Conservation (phyloP, 2,888 invertebrate species). For the Agrenia bidenticulata region DNA sequence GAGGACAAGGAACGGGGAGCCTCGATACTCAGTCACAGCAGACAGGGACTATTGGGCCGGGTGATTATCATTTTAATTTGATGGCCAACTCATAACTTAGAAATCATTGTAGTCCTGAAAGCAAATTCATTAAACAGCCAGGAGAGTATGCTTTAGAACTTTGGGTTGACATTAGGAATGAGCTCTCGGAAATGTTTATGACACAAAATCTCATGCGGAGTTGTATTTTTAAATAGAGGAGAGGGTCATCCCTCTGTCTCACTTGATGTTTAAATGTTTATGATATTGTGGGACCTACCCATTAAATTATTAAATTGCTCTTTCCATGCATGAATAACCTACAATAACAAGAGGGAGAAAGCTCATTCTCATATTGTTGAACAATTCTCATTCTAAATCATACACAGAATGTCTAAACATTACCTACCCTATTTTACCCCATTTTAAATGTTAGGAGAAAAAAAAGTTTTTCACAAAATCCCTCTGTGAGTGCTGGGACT, state of each 20-base stretch:
- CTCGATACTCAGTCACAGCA: neutral
- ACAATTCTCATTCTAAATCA: constrained; percentile 3
- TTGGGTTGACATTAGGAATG: constrained; percentile 29
- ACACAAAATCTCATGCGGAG: constrained; percentile 22
- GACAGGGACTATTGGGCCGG: constrained; percentile 9
- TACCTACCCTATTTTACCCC: constrained; percentile 7
- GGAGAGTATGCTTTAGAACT: constrained; percentile 15
- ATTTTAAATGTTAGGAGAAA: constrained; percentile 1
- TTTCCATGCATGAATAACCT: constrained; percentile 5
- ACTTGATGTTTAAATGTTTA: constrained; percentile 1
- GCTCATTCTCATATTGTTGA: neutral
- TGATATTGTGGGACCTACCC: neutral
- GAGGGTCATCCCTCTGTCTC: constrained; percentile 4
- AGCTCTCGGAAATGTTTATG: constrained; percentile 36
- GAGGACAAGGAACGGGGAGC: neutral
- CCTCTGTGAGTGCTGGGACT: too few species aligned
- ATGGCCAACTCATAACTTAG: constrained; percentile 17
- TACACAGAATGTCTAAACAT: neutral
- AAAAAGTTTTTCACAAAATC: too few species aligned
- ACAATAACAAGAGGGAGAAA: constrained; percentile 8
- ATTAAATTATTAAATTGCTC: constrained; percentile 8
- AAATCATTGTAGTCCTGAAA: constrained; percentile 13
- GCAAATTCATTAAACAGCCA: constrained; percentile 19
- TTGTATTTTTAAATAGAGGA: constrained; percentile 2
- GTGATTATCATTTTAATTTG: constrained; percentile 26